Evolutionary conservation across 2,888 invertebrate species (phyloP).

Genomic region (Cecidostiba fungosa): DNA sequence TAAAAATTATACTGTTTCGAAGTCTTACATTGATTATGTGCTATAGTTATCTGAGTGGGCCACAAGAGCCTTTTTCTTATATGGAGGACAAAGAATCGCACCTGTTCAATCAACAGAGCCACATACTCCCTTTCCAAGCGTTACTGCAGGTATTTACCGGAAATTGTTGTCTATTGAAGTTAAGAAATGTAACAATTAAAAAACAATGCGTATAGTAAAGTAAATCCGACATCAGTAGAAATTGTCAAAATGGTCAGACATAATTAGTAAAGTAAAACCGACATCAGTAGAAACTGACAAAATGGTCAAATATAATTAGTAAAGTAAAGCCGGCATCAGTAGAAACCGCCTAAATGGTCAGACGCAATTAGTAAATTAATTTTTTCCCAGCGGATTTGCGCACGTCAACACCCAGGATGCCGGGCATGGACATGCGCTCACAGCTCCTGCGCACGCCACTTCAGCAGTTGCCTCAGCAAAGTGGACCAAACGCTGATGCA

Average conservation of each 20-base stretch:
- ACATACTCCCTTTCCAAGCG: conserved; percentile 68
- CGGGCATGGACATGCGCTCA: conserved; percentile 68
- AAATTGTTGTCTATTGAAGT: not conserved
- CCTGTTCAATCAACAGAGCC: conserved; percentile 67
- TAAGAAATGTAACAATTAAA: not conserved
- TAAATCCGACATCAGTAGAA: not conserved
- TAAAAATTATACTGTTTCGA: not conserved
- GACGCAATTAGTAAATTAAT: not conserved
- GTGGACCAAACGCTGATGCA: conserved; percentile 70
- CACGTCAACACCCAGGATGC: conserved; percentile 76
- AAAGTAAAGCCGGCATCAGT: not conserved
- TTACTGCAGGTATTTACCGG: conserved; percentile 67
- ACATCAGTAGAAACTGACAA: not conserved
- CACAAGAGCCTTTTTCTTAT: conserved; percentile 94
- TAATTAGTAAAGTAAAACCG: not conserved
- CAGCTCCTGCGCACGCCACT: conserved; percentile 63
- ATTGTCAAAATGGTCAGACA: not conserved
- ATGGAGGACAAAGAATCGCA: conserved; percentile 87
- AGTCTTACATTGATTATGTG: not conserved
- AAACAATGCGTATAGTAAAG: not conserved
- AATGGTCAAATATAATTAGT: not conserved
- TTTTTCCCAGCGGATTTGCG: conserved; percentile 69
- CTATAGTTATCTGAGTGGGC: conserved; percentile 89
- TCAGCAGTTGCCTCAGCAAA: conserved; percentile 65
- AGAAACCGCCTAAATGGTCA: not conserved